Evolutionary conservation across 2,113 vertebrate species (phyloP), one percentile per base, ranked within the genome.

Genomic region (Xyrauchen texanus): DNA sequence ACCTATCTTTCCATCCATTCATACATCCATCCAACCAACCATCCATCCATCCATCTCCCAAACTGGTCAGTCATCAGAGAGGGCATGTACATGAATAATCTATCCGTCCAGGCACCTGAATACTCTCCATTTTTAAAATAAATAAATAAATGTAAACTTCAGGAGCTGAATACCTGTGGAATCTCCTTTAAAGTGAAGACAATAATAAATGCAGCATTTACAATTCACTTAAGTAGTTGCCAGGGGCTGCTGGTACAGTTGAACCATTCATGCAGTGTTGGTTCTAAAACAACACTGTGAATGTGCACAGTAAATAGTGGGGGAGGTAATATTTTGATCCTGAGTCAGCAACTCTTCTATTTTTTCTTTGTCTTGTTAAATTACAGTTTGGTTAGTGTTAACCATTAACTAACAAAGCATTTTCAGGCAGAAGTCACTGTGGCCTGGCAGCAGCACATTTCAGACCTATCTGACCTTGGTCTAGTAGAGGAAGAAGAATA

Each of bases 241-340:
- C 84, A 84, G 79, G 81, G 74, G 76, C 57, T 81, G 80, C 78
- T 70, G 49, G 53, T 13, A 52, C 65, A 79, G 85, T 89, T 87
- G 80, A 90, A 85, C 68, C 68, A 82, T 81, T 89, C 64, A 70
- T 66, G 76, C 88, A 84, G 79, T 76, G 76, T 15, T 2, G 55
- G 51, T 44, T 81, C 66, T 83, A 81, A 88, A 89, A 85, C 85
- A 86, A 87, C 88, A 86, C 88, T 58, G 55, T 89, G 85, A 79
- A 80, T 82, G 87, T 89, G 89, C 85, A 76, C 44, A 80, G 87
- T 88, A 91, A 92, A 91, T 88, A 91, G 83, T 86, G 86, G 71
- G 81, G 82, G 70, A 85, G 87, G 79, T 81, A 77, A 87, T 81
- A 87, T 84, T 83, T 79, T 85, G 82, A 88, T 3, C 21, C 21